These are phyloP conservation scores for Tetramorium bicarinatum DNA, from an alignment of 2,888 invertebrate genomes.

Conservation along the genomic window DNA sequence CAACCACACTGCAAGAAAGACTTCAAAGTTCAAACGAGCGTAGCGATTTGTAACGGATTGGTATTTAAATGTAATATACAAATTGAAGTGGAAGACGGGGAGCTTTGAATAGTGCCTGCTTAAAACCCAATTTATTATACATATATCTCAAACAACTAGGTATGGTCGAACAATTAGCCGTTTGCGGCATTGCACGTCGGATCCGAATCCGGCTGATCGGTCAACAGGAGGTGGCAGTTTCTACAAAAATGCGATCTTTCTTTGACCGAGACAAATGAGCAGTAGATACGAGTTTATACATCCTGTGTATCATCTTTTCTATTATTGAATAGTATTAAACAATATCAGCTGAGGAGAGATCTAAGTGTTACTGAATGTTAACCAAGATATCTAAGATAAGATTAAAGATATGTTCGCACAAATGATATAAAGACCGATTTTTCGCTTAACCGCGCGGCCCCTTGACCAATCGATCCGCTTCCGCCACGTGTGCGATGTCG, in stretches of 20 bases:
- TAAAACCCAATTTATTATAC: conserved; percentile 76
- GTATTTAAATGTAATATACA: conserved; percentile 72
- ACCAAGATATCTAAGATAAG: neutral
- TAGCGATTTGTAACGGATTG: conserved; percentile 71
- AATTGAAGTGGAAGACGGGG: conserved; percentile 76
- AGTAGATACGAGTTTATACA: conserved; percentile 7
- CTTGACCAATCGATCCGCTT: conserved; percentile 4
- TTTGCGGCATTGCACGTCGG: conserved; percentile 19
- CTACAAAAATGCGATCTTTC: neutral
- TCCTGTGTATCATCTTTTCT: neutral
- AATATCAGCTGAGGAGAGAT: neutral
- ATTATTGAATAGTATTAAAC: neutral
- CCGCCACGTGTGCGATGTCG: conserved; percentile 12
- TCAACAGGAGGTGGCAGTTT: neutral
- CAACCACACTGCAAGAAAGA: conserved; percentile 62
- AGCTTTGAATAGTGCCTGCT: conserved; percentile 86
- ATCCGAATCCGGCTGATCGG: conserved; percentile 14
- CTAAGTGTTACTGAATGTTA: neutral
- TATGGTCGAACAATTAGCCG: conserved; percentile 62
- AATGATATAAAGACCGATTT: conserved; percentile 1
- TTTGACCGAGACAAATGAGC: neutral
- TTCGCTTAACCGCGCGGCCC: neutral
- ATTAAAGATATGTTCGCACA: conserved; percentile 5
- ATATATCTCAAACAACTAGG: conserved; percentile 72
- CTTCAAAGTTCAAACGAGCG: conserved; percentile 66